Conservation (phyloP, 2,888 invertebrate species). For the Orthosia gracilis region DNA sequence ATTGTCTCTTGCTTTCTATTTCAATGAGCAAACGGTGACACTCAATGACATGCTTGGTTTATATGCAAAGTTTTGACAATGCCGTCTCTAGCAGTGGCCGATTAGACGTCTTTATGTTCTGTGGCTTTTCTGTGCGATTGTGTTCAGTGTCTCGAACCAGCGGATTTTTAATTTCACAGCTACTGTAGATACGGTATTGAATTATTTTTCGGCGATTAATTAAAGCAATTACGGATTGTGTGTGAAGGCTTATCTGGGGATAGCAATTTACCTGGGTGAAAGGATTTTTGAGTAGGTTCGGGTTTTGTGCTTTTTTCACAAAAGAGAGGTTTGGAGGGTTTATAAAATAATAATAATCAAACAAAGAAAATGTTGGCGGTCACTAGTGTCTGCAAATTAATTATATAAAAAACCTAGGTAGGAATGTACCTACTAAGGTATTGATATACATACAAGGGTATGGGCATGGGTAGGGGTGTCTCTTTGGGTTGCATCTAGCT, state of each 20-base stretch:
- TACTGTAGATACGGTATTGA: slow-evolving; percentile 19
- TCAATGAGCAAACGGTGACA: too few species aligned
- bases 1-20: too few species aligned
- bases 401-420: too few species aligned
- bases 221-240: slow-evolving; percentile 9
- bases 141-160: slow-evolving; percentile 29
- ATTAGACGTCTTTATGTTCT: not conserved
- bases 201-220: slow-evolving; percentile 49
- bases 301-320: not conserved
- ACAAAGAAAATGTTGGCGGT: too few species aligned
- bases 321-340: not conserved
- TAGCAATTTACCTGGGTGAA: slow-evolving; percentile 3
- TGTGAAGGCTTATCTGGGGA: not conserved
- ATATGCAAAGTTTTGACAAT: not conserved
- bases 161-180: slow-evolving; percentile 57
- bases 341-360: not conserved
- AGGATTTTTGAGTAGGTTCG: slow-evolving; percentile 2
- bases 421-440: too few species aligned
- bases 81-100: not conserved
- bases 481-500: too few species aligned
- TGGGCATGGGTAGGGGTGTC: too few species aligned
- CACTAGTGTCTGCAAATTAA: too few species aligned
- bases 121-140: slow-evolving; percentile 14
- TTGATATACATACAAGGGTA: too few species aligned
- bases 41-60: too few species aligned